These are phyloP conservation scores for Tetraneura akinire DNA, from an alignment of 1,140 invertebrate genomes.

Conservation along the genomic window DNA sequence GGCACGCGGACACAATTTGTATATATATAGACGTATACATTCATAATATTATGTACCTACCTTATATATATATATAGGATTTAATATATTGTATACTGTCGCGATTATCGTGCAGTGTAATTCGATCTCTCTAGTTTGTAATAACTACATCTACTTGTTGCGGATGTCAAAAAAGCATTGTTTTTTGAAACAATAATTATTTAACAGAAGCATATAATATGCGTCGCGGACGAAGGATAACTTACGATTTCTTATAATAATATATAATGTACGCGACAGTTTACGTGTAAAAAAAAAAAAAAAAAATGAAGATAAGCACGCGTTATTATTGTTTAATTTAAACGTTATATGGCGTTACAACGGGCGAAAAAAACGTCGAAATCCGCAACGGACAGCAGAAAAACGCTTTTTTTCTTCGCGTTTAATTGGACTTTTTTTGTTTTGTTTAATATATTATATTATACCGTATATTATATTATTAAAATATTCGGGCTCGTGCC, in stretches of 20 bases:
- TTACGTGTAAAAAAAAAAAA: background rate
- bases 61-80: too few relatives aligned
- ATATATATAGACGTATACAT: background rate
- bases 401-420: background rate
- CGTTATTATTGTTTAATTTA: conserved; percentile 31
- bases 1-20: too few relatives aligned
- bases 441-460: background rate
- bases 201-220: conserved; percentile 22
- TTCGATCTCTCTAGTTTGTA: background rate
- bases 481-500: conserved; percentile 50
- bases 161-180: background rate
- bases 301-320: background rate
- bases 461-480: background rate
- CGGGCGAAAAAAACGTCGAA: conserved; percentile 33
- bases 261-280: background rate
- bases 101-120: background rate
- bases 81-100: too few relatives aligned
- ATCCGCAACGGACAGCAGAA: conserved; percentile 40
- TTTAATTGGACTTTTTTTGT: conserved; percentile 26
- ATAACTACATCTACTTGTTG: too few relatives aligned
- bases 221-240: background rate
- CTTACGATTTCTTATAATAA: background rate
- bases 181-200: conserved; percentile 30
- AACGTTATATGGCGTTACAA: too few relatives aligned
- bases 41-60: background rate